phyloP scores from a whole-genome alignment of 2,797 vertebrate genomes.

The Epinephelus coioides region DNA sequence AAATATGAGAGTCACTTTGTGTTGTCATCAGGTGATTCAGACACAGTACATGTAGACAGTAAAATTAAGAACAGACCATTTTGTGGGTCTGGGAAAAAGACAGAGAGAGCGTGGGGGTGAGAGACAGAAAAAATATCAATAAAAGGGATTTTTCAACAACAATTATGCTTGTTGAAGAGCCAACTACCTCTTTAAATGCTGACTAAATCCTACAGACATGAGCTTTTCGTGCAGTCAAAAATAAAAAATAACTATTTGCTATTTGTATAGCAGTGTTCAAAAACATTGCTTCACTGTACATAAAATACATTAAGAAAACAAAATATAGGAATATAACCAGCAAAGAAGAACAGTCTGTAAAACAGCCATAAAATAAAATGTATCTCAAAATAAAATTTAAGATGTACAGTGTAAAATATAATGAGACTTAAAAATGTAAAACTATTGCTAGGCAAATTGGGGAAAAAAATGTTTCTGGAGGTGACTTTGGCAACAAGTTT shows the following conservation, averaged over 20 bases:
- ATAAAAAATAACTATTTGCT: no score
- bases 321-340: background rate
- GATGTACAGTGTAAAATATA: background rate
- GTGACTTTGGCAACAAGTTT: background rate
- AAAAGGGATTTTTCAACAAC: background rate
- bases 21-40: constrained; percentile 58
- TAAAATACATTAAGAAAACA: background rate
- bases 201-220: background rate
- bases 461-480: background rate
- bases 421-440: background rate
- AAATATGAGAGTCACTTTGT: constrained; percentile 28
- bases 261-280: background rate
- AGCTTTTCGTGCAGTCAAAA: background rate
- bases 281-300: background rate
- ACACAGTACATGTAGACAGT: background rate
- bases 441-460: background rate
- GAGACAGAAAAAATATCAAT: background rate
- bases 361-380: background rate
- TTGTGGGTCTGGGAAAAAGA: constrained; percentile 4
- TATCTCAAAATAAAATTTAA: background rate
- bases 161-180: background rate
- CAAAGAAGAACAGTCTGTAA: no score
- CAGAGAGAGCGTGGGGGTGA: no score
- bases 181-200: background rate
- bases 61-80: constrained; percentile 50